Evolutionary conservation across 2,888 invertebrate genomes (phyloP).

Genomic region (Pristionchus maxplancki): DNA sequence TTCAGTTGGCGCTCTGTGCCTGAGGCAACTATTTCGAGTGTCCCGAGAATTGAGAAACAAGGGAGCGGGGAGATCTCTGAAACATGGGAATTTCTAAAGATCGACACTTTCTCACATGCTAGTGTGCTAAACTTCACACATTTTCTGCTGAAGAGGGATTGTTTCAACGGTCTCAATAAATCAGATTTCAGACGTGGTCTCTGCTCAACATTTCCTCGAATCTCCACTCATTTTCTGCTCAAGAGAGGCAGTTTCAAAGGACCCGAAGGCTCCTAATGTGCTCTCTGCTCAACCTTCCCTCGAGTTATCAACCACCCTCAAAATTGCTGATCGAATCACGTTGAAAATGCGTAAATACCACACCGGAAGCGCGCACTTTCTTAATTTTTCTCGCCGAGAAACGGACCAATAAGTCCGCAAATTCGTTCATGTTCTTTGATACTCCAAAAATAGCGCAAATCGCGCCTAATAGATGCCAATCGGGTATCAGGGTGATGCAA

Average conservation of each 20-base stretch:
- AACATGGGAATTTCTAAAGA: background rate
- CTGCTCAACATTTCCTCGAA: too few species aligned
- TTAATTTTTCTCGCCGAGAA: background rate
- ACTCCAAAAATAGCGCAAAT: background rate
- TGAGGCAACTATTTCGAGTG: background rate
- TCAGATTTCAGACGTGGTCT: too few species aligned
- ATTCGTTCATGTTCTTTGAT: background rate
- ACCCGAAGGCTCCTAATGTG: too few species aligned
- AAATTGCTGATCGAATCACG: background rate
- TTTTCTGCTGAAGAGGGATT: background rate
- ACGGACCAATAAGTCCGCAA: background rate
- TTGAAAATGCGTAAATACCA: background rate
- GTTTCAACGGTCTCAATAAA: too few species aligned
- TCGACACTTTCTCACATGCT: background rate
- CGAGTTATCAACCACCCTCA: background rate
- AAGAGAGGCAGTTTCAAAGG: too few species aligned
- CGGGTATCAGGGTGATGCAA: background rate
- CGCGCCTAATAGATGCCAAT: background rate
- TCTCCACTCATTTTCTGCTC: background rate
- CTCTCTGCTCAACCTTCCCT: background rate
- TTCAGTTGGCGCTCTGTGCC: conserved; percentile 10
- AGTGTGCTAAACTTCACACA: background rate
- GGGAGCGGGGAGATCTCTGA: background rate
- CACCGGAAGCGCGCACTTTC: background rate
- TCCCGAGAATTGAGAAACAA: background rate